Percentiles rank a stretch among this genome's conserved stretches.
Conservation (phyloP, 1,140 invertebrate genomes). For the Contarinia nasturtii region DNA sequence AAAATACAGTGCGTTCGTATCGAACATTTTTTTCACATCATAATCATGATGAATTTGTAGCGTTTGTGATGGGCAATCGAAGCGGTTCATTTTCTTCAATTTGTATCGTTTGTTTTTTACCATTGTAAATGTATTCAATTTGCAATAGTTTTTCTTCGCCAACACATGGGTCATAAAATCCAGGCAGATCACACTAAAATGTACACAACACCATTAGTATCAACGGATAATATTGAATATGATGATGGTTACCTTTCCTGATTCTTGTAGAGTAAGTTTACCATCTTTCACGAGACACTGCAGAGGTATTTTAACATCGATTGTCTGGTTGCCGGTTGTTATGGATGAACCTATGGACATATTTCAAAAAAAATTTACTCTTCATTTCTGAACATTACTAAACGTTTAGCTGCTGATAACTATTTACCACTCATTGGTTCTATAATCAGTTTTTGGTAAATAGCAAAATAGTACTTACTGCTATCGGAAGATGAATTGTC, state of each 20-base stretch:
- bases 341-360: slow-evolving; percentile 15
- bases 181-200: slow-evolving; percentile 75
- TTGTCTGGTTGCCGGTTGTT: slow-evolving; percentile 27
- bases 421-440: too few species aligned
- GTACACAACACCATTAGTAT: neutral
- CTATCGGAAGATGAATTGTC: slow-evolving; percentile 23
- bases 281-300: slow-evolving; percentile 89
- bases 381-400: too few species aligned
- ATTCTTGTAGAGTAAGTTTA: slow-evolving; percentile 63
- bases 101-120: slow-evolving; percentile 57
- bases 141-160: slow-evolving; percentile 80
- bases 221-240: neutral
- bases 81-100: slow-evolving; percentile 58
- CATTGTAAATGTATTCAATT: slow-evolving; percentile 71
- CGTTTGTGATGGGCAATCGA: slow-evolving; percentile 66
- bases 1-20: too few species aligned
- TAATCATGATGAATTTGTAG: neutral
- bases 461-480: neutral
- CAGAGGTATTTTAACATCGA: slow-evolving; percentile 83
- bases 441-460: too few species aligned
- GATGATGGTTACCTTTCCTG: slow-evolving; percentile 52
- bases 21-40: too few species aligned
- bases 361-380: too few species aligned
- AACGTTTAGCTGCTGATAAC: too few species aligned
- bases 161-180: slow-evolving; percentile 91